These are phyloP conservation scores for Tenodera sinensis DNA, from an alignment of 2,888 invertebrate species.

Conservation along the genomic window DNA sequence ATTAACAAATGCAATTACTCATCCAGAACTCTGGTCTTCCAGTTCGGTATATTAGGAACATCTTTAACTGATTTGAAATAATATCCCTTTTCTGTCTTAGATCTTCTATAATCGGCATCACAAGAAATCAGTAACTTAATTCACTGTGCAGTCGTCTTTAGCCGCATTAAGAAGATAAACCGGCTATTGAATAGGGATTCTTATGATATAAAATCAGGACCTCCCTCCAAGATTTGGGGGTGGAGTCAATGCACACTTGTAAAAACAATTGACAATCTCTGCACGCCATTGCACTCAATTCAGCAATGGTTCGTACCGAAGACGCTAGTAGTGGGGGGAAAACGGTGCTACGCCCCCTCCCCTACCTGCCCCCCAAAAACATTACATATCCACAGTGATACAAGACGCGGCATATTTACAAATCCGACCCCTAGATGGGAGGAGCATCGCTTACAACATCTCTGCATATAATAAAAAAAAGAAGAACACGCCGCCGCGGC, in stretches of 20 bases:
- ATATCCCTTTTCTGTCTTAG: too few species aligned
- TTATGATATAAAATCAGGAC: too few species aligned
- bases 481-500: not conserved
- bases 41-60: too few species aligned
- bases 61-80: too few species aligned
- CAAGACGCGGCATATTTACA: not conserved
- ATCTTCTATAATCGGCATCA: too few species aligned
- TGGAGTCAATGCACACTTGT: not conserved
- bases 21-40: too few species aligned
- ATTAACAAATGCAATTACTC: too few species aligned
- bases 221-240: not conserved
- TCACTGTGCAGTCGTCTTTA: too few species aligned
- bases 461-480: not conserved
- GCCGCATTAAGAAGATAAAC: too few species aligned
- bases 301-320: not conserved
- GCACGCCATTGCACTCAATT: not conserved
- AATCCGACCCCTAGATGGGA: not conserved
- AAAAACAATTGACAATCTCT: not conserved
- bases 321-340: not conserved
- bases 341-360: not conserved
- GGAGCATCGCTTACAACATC: slow-evolving; percentile 15
- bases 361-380: not conserved
- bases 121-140: too few species aligned
- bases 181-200: too few species aligned
- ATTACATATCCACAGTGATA: not conserved